phyloP scores from a whole-genome alignment of 2,113 vertebrate species.

The Chaenogobius annularis region DNA sequence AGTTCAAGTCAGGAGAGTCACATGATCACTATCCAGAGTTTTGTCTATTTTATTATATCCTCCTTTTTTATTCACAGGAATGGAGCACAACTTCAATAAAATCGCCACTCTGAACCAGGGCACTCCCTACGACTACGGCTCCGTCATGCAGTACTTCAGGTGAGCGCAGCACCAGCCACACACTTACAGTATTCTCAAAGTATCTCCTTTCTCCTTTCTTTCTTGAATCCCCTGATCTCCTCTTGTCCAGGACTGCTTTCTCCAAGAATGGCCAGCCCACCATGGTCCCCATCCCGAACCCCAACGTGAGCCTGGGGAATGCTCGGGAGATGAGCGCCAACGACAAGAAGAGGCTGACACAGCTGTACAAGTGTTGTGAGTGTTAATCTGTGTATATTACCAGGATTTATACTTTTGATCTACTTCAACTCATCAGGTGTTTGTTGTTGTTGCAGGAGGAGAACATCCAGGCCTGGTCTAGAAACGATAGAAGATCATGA shows the following conservation, averaged over 20 bases:
- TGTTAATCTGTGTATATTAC: background rate
- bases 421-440: background rate
- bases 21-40: no score
- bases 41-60: no score
- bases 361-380: constrained; percentile 67
- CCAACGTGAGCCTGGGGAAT: constrained; percentile 45
- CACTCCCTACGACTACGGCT: constrained; percentile 77
- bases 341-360: constrained; percentile 66
- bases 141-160: constrained; percentile 78
- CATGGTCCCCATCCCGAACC: constrained; percentile 61
- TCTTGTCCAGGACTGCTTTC: constrained; percentile 21
- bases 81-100: constrained; percentile 49
- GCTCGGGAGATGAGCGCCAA: constrained; percentile 52
- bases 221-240: no score
- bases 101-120: constrained; percentile 62
- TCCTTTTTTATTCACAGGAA: constrained; percentile 32
- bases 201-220: no score
- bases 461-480: background rate
- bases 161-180: background rate
- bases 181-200: background rate
- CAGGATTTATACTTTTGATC: background rate
- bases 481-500: no score
- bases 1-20: no score
- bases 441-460: background rate
- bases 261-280: constrained; percentile 56